These are phyloP conservation scores for Chymomyza caudatula DNA, from an alignment of 2,888 invertebrate genomes.

Conservation along the genomic window DNA sequence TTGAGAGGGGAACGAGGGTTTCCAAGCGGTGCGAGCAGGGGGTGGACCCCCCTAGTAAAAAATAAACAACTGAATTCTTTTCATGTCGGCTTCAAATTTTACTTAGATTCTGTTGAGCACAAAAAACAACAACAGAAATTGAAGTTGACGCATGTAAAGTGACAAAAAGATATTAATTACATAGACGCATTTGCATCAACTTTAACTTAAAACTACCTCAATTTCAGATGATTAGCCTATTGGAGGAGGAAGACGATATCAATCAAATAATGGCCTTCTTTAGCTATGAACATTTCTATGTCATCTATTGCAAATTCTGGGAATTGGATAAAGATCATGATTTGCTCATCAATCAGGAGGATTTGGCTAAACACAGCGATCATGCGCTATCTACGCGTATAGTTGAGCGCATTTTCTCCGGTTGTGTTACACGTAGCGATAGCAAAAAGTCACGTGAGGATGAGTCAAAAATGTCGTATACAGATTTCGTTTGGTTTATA, in stretches of 20 bases:
- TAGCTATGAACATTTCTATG: conserved; percentile 99
- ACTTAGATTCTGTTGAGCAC: too few species aligned
- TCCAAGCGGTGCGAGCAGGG: too few species aligned
- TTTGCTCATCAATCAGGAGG: conserved; percentile 94
- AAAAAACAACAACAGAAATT: too few species aligned
- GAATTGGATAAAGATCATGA: conserved; percentile 99
- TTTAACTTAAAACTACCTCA: background rate
- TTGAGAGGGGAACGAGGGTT: too few species aligned
- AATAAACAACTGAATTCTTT: too few species aligned
- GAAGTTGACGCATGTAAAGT: too few species aligned
- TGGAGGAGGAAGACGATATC: conserved; percentile 98
- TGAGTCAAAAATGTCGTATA: conserved; percentile 94
- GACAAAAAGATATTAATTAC: too few species aligned
- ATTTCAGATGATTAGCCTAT: conserved; percentile 84
- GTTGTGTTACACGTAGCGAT: conserved; percentile 93
- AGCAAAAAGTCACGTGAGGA: conserved; percentile 79
- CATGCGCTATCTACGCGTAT: conserved; percentile 97
- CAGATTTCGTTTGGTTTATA: conserved; percentile 99
- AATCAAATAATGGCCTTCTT: conserved; percentile 94
- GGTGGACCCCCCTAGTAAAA: too few species aligned
- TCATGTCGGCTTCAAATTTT: too few species aligned
- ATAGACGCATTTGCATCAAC: too few species aligned
- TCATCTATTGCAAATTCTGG: conserved; percentile 99
- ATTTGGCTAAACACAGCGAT: conserved; percentile 96
- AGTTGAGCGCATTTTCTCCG: conserved; percentile 97